Evolutionary conservation across 2,888 invertebrate species (phyloP), one percentile per base, ranked within the genome.

Genomic region (Rhopalosiphum nymphaeae): DNA sequence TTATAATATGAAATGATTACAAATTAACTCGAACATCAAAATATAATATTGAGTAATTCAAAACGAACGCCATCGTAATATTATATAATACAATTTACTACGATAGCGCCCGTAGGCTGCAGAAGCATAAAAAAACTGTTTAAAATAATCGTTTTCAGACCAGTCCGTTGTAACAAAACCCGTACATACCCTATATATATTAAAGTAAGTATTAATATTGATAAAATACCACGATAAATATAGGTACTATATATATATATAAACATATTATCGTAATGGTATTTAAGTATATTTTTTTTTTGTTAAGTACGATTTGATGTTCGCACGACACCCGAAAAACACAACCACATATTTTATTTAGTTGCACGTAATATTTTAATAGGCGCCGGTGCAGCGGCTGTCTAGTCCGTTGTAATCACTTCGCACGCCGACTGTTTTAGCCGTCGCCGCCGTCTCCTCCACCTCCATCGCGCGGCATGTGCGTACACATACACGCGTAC

Each of bases 251-350:
- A n/a, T 67, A 67, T 36, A 78, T 36, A 21, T 36, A 21, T 36
- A 5, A 11, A 13, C 13, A 16, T 78, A 78, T 67, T 78, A 78
- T 67, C 5, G 21, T 36, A 21, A 21, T 36, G 3, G 26, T 57
- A 7, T 78, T 36, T 78, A 36, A 36, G 36, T 78, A 78, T 78
- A 53, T 53, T 53, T 78, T 78, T 78, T 57, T 78, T 78, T 67
- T 78, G 78, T 36, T 78, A 89, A 89, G 42, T 67, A 90, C 67
- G n/a, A 46, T 90, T 90, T 67, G 16, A 67, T 67, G 67, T 46
- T 90, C 46, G 46, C 46, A 90, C 25, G 90, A 90, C 67, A 90
- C 42, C 67, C 44, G 46, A 90, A 89, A 89, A 89, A 88, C 53
- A 36, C 88, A 36, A n/a, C n/a, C n/a, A 53, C 21, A 53, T n/a